phyloP scores from a whole-genome alignment of 2,797 vertebrate species.

The Phaenicophaeus curvirostris region DNA sequence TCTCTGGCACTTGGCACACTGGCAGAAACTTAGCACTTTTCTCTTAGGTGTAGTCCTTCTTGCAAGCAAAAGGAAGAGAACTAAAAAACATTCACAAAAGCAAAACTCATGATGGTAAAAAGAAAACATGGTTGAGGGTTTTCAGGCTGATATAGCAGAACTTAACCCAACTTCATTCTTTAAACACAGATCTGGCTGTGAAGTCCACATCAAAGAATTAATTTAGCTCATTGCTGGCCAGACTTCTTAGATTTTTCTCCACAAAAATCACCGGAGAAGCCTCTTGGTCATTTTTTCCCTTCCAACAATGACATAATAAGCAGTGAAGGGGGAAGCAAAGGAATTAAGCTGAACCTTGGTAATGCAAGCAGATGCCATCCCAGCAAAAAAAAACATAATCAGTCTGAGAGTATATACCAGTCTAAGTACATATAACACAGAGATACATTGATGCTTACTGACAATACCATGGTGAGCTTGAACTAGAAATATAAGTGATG shows the following conservation, averaged over 20 bases:
- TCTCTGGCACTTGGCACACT: neutral
- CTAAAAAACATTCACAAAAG: neutral
- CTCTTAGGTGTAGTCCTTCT: neutral
- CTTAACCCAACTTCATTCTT: neutral
- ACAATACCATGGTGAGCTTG: neutral
- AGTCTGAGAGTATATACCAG: neutral
- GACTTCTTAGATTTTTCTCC: neutral
- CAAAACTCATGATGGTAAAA: rapidly evolving
- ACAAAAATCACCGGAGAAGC: neutral
- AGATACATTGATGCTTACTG: neutral
- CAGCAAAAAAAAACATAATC: neutral
- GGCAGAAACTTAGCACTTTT: neutral
- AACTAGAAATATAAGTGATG: neutral
- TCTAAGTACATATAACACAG: neutral
- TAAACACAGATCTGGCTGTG: neutral
- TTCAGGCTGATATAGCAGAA: neutral
- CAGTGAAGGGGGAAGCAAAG: neutral
- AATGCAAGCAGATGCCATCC: neutral
- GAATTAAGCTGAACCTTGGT: neutral
- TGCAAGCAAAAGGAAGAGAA: neutral
- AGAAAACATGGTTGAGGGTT: rapidly evolving
- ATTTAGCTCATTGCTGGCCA: neutral
- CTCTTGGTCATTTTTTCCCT: neutral
- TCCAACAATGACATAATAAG: neutral
- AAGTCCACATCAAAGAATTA: neutral